Evolutionary conservation across 2,797 vertebrate genomes (phyloP).

Genomic region (Pangasius djambal): DNA sequence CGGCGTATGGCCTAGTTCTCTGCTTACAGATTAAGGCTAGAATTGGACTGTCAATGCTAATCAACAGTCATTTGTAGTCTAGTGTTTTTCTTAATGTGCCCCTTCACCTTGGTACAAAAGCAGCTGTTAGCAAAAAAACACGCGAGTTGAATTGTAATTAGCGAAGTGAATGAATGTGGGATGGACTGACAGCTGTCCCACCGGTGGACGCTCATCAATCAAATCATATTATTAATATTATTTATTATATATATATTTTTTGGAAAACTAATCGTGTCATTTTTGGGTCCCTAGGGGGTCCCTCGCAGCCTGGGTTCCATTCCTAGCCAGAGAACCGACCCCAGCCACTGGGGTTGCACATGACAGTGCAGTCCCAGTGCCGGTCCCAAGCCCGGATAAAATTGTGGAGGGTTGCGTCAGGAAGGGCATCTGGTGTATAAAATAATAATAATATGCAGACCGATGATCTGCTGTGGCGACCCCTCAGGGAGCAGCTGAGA

Average conservation of each 20-base stretch:
- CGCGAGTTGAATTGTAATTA: not conserved
- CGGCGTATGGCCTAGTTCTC: not conserved
- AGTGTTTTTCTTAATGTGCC: constrained; percentile 24
- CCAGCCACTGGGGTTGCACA: too few species aligned
- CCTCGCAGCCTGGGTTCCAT: too few species aligned
- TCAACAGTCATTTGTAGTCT: constrained; percentile 22
- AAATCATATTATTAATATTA: not conserved
- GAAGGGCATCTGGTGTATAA: too few species aligned
- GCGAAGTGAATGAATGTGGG: not conserved
- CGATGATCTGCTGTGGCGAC: too few species aligned
- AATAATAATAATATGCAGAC: too few species aligned
- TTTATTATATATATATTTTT: not conserved
- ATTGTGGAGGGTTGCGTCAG: too few species aligned
- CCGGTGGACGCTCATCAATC: not conserved
- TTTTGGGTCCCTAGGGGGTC: not conserved
- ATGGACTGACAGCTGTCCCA: constrained; percentile 4
- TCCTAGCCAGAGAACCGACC: too few species aligned
- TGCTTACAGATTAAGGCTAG: constrained; percentile 24
- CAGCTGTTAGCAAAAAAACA: constrained; percentile 16
- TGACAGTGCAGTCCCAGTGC: too few species aligned
- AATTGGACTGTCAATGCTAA: constrained; percentile 36
- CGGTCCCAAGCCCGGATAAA: too few species aligned
- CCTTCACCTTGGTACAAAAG: not conserved
- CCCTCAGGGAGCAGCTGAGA: too few species aligned
- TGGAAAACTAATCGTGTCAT: not conserved